Conservation (phyloP, 2,113 vertebrate genomes). For the Hipposideros armiger region DNA sequence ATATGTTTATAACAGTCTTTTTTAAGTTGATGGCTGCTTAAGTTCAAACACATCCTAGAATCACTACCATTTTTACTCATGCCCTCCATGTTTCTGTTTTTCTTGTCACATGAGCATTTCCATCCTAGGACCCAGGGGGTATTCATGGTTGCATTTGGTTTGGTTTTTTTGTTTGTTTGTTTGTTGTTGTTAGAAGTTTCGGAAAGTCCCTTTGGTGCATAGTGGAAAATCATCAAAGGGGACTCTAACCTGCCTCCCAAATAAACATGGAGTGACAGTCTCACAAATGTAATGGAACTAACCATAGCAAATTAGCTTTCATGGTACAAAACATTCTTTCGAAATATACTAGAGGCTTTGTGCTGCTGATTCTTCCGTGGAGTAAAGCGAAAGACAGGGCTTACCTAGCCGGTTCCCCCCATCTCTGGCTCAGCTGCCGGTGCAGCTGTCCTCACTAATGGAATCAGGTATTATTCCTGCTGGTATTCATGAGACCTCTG, state of each 20-base stretch:
- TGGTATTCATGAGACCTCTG: neutral
- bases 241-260: constrained; percentile 13
- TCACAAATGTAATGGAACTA: constrained; percentile 6
- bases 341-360: neutral
- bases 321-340: constrained; percentile 55
- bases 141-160: neutral
- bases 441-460: neutral
- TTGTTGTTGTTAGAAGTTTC: neutral
- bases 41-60: no score
- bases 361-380: neutral
- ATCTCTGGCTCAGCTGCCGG: neutral
- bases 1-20: no score
- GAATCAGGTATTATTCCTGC: neutral
- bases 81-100: neutral
- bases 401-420: neutral
- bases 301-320: constrained; percentile 62
- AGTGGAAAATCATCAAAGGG: neutral
- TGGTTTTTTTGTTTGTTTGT: neutral
- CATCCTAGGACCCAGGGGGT: neutral
- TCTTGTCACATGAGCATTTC: neutral
- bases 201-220: neutral
- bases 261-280: neutral
- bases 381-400: neutral
- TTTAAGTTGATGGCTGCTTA: no score
- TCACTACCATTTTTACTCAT: no score